Conservation (phyloP, 2,888 invertebrate species). For the Nymphalis polychloros region DNA sequence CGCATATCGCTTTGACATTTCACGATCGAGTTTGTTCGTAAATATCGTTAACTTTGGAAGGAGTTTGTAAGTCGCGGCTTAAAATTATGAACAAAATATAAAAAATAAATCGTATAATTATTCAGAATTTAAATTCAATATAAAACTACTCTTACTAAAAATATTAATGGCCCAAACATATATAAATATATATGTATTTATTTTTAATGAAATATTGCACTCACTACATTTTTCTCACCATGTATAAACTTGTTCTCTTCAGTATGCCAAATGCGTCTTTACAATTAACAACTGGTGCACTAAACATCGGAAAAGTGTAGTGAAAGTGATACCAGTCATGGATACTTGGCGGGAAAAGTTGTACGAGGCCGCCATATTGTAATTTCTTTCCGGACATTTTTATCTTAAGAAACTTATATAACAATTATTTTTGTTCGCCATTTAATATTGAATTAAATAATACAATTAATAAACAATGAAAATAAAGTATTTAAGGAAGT, state of each 20-base stretch:
- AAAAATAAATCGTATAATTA: neutral
- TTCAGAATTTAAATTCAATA: neutral
- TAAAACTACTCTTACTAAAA: neutral
- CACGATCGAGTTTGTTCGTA: no score
- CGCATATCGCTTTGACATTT: no score
- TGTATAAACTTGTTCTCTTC: conserved; percentile 42
- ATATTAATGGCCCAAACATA: no score
- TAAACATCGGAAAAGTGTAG: conserved; percentile 51
- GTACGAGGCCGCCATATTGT: conserved; percentile 52
- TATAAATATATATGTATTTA: no score
- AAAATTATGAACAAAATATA: neutral
- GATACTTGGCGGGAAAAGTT: conserved; percentile 67
- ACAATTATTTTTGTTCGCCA: no score
- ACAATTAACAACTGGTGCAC: conserved; percentile 43
- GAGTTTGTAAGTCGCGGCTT: neutral
- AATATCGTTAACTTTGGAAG: neutral
- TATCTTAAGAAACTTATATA: no score
- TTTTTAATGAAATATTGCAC: neutral
- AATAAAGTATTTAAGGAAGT: no score
- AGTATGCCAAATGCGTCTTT: conserved; percentile 40
- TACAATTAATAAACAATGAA: no score
- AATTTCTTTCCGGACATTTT: conserved; percentile 65
- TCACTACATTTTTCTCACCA: conserved; percentile 3
- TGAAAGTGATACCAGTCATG: conserved; percentile 68
- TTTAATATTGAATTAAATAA: no score